A percentile compares a stretch with the other conserved stretches of the same genome.
Conservation (phyloP, 2,888 invertebrate species). For the Melinaea menophilus region DNA sequence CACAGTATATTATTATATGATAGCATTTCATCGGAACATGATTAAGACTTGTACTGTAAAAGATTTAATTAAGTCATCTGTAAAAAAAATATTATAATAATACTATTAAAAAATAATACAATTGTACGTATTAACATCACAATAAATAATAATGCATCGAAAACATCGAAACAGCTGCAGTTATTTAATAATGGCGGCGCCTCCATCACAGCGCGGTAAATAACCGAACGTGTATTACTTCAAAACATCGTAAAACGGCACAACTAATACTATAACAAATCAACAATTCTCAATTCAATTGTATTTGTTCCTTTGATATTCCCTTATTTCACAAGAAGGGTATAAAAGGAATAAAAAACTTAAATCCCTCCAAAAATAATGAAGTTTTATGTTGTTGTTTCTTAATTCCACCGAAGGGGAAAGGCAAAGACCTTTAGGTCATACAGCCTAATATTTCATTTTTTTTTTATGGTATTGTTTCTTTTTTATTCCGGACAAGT, state of each 20-base stretch:
- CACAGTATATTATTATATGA: constrained; percentile 56
- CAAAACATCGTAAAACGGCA: constrained; percentile 41
- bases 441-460: not conserved
- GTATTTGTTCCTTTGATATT: not conserved
- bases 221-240: constrained; percentile 51
- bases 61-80: constrained; percentile 42
- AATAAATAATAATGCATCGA: constrained; percentile 19
- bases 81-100: constrained; percentile 35
- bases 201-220: constrained; percentile 44
- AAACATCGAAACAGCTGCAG: constrained; percentile 21
- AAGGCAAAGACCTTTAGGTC: not conserved
- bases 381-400: too few relatives aligned
- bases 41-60: constrained; percentile 69
- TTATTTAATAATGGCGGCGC: constrained; percentile 37
- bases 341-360: constrained; percentile 9
- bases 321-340: constrained; percentile 23
- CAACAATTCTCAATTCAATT: not conserved
- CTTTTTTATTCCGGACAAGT: not conserved
- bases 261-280: constrained; percentile 14
- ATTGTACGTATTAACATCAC: constrained; percentile 16
- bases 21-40: constrained; percentile 53
- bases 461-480: too few relatives aligned
- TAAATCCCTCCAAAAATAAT: too few relatives aligned
- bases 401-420: too few relatives aligned
- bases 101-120: constrained; percentile 38